Percentiles rank a stretch among this genome's conserved stretches.
Evolutionary conservation across 2,888 invertebrate species (phyloP).

Genomic region (Limnephilus auricula): DNA sequence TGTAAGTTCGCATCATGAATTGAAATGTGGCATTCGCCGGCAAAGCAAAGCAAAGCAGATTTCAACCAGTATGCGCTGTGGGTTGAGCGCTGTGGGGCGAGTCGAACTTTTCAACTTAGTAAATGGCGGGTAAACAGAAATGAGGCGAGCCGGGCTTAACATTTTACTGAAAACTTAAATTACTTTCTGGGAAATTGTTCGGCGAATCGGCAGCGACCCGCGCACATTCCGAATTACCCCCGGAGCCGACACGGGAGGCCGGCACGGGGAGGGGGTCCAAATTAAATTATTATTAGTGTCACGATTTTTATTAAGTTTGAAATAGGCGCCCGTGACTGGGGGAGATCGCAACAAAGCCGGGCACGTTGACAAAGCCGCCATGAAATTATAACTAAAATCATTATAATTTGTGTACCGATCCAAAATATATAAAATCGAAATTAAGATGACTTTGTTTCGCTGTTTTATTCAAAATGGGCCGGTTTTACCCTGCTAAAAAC

Average conservation of each 20-base stretch:
- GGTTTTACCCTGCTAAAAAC: not conserved
- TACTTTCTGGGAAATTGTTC: constrained; percentile 61
- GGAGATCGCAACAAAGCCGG: constrained; percentile 45
- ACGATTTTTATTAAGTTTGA: constrained; percentile 65
- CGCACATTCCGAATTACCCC: constrained; percentile 15
- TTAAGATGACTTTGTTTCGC: not conserved
- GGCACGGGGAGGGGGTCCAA: constrained; percentile 46
- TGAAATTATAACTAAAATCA: constrained; percentile 46
- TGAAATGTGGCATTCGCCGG: constrained; percentile 45
- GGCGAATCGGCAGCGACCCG: constrained; percentile 6
- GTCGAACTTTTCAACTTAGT: constrained; percentile 59
- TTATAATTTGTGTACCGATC: constrained; percentile 43
- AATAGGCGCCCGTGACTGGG: constrained; percentile 31
- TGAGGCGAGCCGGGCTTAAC: constrained; percentile 56
- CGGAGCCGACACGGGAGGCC: constrained; percentile 3
- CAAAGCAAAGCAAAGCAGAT: constrained; percentile 40
- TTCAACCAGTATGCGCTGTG: not conserved
- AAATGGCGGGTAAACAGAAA: constrained; percentile 62
- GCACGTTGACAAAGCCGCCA: constrained; percentile 43
- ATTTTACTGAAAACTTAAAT: constrained; percentile 65
- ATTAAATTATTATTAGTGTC: constrained; percentile 63
- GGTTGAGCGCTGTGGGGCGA: constrained; percentile 11
- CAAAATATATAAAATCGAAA: not conserved
- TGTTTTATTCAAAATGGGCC: not conserved
- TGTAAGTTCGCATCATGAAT: constrained; percentile 42